Conservation (phyloP, 2,113 vertebrate species). For the Typhlomys cinereus region DNA sequence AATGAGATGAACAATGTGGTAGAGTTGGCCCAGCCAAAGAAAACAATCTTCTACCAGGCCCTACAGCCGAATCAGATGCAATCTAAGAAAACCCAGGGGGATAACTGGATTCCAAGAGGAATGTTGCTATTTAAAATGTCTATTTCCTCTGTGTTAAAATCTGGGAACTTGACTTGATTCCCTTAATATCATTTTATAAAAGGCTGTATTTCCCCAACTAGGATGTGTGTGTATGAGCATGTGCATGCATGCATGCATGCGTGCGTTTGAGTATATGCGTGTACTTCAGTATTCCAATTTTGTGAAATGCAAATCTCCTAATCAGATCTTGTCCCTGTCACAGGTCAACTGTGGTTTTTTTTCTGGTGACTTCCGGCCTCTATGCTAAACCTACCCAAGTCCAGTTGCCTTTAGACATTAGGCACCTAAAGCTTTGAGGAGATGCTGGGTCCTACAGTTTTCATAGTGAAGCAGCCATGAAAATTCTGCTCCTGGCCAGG, state of each 20-base stretch:
- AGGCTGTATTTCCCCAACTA: not conserved
- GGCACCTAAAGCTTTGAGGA: not conserved
- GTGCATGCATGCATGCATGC: not conserved
- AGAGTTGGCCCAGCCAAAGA: not conserved
- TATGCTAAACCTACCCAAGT: not conserved
- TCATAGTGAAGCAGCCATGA: not conserved
- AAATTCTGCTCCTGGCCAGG: not conserved
- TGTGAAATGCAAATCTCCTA: not conserved
- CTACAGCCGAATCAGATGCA: not conserved
- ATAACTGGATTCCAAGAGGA: not conserved
- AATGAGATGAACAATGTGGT: not conserved
- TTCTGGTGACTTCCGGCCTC: not conserved
- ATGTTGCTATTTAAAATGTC: slow-evolving; percentile 18
- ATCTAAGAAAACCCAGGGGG: not conserved
- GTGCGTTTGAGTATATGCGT: not conserved
- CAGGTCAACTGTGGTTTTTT: not conserved
- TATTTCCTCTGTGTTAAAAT: slow-evolving; percentile 50
- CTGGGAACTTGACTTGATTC: not conserved
- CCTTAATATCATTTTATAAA: not conserved
- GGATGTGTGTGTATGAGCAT: no score
- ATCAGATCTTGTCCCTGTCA: not conserved
- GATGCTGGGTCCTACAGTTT: not conserved
- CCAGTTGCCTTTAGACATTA: not conserved
- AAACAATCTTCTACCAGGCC: not conserved
- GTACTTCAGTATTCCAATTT: not conserved